Conservation (phyloP, 2,797 vertebrate species). For the Anguilla pacifica region DNA sequence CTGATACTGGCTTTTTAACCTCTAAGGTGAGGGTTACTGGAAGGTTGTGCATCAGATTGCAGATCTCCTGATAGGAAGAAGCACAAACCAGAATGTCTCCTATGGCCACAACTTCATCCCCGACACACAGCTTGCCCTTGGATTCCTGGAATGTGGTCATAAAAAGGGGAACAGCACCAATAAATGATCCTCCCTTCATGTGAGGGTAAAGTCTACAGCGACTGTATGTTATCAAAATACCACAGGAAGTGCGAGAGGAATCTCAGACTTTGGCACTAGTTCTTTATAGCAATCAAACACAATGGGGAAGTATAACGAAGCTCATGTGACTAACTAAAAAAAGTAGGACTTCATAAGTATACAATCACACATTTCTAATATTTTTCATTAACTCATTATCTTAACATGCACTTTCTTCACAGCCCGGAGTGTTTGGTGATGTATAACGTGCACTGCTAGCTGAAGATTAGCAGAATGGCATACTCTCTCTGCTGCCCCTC, state of each 20-base stretch:
- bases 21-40: constrained; percentile 74
- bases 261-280: background rate
- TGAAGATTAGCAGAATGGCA: constrained; percentile 25
- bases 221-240: constrained; percentile 1
- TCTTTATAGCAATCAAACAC: background rate
- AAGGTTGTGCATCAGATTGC: constrained; percentile 78
- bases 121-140: constrained; percentile 72
- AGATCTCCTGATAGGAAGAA: constrained; percentile 78
- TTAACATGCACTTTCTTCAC: too few species aligned
- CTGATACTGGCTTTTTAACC: constrained; percentile 76
- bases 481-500: constrained; percentile 81
- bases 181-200: background rate
- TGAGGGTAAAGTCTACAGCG: constrained; percentile 1
- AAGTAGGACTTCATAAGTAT: background rate
- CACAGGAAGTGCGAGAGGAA: background rate
- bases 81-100: constrained; percentile 71
- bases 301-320: background rate
- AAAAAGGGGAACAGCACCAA: background rate
- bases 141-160: constrained; percentile 70
- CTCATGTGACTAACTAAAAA: background rate
- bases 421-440: background rate
- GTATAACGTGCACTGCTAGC: background rate
- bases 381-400: background rate
- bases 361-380: background rate
- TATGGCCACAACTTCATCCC: constrained; percentile 82